Evolutionary conservation across 2,797 vertebrate species (phyloP).

Genomic region (Microchirus variegatus): DNA sequence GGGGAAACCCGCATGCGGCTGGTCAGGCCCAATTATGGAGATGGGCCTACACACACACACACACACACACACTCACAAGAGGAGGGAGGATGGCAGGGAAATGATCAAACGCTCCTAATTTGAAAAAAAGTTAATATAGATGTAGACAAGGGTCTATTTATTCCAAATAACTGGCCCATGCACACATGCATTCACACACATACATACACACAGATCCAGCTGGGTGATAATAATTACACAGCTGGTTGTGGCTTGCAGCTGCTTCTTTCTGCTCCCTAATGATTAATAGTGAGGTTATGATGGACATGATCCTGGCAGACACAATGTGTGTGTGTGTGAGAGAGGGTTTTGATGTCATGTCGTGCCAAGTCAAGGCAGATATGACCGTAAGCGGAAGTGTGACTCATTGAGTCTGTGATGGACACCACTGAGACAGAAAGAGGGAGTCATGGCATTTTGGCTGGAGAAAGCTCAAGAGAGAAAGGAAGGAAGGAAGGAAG

Average conservation of each 20-base stretch:
- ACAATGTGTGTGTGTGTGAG: slow-evolving; percentile 14
- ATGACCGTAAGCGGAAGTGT: slow-evolving; percentile 23
- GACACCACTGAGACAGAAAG: slow-evolving; percentile 22
- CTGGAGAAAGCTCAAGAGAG: slow-evolving; percentile 13
- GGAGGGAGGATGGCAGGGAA: slow-evolving; percentile 31
- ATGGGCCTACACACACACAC: slow-evolving; percentile 17
- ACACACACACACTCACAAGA: slow-evolving; percentile 14
- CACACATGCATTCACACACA: slow-evolving; percentile 7
- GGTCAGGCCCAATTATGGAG: slow-evolving; percentile 76
- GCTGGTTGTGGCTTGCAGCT: slow-evolving; percentile 61
- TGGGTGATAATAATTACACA: slow-evolving; percentile 44
- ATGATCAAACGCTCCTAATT: slow-evolving; percentile 56
- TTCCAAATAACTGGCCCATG: background rate
- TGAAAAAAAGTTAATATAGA: slow-evolving; percentile 52
- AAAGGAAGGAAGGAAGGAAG: slow-evolving; percentile 22
- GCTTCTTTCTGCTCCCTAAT: slow-evolving; percentile 48
- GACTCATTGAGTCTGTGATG: slow-evolving; percentile 46
- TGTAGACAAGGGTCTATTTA: slow-evolving; percentile 26
- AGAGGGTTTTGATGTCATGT: slow-evolving; percentile 13
- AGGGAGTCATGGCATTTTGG: slow-evolving; percentile 19
- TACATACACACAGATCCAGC: slow-evolving; percentile 18
- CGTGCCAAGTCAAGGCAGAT: slow-evolving; percentile 19
- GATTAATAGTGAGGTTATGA: slow-evolving; percentile 55
- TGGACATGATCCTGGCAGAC: slow-evolving; percentile 28
- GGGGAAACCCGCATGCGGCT: slow-evolving; percentile 71